Conservation (phyloP, 2,113 vertebrate genomes). For the Tamias sibiricus region DNA sequence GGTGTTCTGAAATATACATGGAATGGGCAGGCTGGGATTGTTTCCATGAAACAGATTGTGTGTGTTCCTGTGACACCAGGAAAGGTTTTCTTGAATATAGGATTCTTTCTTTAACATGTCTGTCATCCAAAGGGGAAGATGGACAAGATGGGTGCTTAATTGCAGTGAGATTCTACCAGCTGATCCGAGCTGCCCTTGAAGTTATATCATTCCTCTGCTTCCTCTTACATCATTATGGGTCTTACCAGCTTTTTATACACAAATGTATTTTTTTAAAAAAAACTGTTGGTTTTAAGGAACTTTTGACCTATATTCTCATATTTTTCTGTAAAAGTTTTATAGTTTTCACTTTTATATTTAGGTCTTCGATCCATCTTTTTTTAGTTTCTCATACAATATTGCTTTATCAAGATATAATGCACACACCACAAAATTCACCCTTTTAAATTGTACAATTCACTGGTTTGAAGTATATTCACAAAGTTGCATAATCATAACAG, state of each 20-base stretch:
- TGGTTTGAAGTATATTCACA: not conserved
- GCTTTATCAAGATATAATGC: slow-evolving; percentile 24
- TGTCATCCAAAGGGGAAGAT: not conserved
- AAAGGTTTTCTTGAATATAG: not conserved
- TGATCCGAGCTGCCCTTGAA: not conserved
- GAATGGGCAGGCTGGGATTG: not conserved
- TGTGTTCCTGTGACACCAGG: not conserved
- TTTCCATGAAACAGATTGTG: not conserved
- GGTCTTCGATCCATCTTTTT: slow-evolving; percentile 5
- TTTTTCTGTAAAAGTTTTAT: slow-evolving; percentile 5
- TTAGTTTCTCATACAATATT: not conserved
- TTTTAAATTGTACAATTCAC: not conserved
- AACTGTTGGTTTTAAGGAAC: slow-evolving; percentile 44
- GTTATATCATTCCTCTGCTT: not conserved
- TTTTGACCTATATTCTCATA: not conserved
- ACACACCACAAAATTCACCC: not conserved
- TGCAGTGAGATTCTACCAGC: not conserved
- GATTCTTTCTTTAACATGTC: not conserved
- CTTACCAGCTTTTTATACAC: slow-evolving; percentile 23
- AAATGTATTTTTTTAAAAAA: not conserved
- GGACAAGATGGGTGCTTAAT: not conserved
- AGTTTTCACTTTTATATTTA: not conserved
- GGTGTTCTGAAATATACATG: not conserved
- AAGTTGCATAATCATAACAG: not conserved
- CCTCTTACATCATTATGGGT: not conserved